Evolutionary conservation across 2,797 vertebrate genomes (phyloP), one percentile per base, ranked within the genome.

Genomic region (Myotis myotis): DNA sequence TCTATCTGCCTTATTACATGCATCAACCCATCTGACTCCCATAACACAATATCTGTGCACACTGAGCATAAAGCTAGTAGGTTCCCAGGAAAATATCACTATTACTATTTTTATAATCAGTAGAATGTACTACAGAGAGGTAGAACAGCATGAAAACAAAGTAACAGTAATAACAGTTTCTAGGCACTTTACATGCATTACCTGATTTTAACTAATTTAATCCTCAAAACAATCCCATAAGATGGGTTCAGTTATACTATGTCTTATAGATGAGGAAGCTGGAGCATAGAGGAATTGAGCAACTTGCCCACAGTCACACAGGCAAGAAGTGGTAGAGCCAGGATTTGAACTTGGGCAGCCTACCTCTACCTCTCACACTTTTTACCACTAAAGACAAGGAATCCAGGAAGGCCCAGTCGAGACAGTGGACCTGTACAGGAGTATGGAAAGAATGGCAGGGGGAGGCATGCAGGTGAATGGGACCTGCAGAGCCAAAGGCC

Each of bases 381-480:
- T 85, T 81, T 20, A 87, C 15, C 64, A 33, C 88, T 78, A 87
- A 78, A 86, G 41, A 76, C 68, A 92, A 82, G 72, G 79, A 74
- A 64, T 68, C 68, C 30, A 8, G 22, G 41, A 70, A 49, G 74
- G 60, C 49, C 78, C 28, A 19, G 7, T 28, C 19, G 33, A 95
- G 71, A 89, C 16, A 44, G 51, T 36, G 64, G 66, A 25, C 44
- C 64, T 75, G 71, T 53, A 93, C 22, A 38, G 13, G 0, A 47
- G 44, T 8, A 49, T 20, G 10, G 22, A 55, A 66, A 81, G 55
- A 62, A 84, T 12, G 79, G 62, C 38, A 22, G 19, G 13, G 55
- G 41, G 47, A 68, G 47, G 23, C 68, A 53, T 36, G 28, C 80
- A 64, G 87, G 84, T 5, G 28, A 19, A 72, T 30, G 55, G 83